Base-by-base conservation (phyloP, 1,140 invertebrate species). In the Megalonaias nervosa region DNA sequence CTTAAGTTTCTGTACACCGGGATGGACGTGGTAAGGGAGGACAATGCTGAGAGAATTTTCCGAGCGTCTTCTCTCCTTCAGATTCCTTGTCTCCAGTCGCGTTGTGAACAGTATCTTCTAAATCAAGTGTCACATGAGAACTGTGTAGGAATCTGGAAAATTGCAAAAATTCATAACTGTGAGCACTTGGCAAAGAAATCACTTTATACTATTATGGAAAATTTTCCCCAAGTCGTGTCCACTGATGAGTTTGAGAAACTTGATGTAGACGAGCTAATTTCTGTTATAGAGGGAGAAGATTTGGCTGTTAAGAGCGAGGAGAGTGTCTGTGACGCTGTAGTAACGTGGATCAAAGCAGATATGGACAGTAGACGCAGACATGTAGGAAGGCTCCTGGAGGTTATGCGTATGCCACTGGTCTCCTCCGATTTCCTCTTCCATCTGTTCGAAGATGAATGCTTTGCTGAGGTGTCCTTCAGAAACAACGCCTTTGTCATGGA, bases 41-140 rank as follows among this genome's bases (percentile, higher is more conserved):
- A 74, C 23, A 88, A 87, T 74, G 87, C 86, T n/a, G 86, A 87
- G 57, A 82, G 79, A 60, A 83, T 87, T 19, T 81, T 88, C 62
- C 78, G 84, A 26, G 87, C 84, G 17, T 83, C 85, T 23, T 84
- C 82, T 15, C 69, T 88, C 62, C 80, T 88, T 48, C 87, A 88
- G 78, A 85, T 88, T 38, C 82, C 85, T 19, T 86, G 84, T 67
- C 79, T 88, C 9, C 86, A 87, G 74, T 78, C 81, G 62, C 80
- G 86, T 14, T 87, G 87, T 73, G 87, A 86, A 69, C 84, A 86
- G 38, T 88, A 86, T 67, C 74, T 88, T 0, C 79, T 85, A 6
- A 82, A 80, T 56, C 85, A 84, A 65, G 79, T 87, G 26, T 82
- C 84, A 0, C 72, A 79, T 26, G 80, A 81, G 31, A 88, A 88